Conservation (phyloP, 2,797 vertebrate genomes). For the Thamnophis elegans region DNA sequence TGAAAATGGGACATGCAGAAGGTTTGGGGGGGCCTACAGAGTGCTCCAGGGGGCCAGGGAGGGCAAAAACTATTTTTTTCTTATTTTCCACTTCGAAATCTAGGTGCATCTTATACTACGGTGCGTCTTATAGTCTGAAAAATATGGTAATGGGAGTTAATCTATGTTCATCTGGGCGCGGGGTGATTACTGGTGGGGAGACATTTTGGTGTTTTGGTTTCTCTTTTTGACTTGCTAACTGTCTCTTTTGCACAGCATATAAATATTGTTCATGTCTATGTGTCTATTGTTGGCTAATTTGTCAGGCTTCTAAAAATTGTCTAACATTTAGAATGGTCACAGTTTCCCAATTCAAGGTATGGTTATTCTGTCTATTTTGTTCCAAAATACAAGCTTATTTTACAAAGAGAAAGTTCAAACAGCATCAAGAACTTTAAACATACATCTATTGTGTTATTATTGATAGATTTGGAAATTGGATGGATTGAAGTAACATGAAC, state of each 20-base stretch:
- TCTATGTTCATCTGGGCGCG: neutral
- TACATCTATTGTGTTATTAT: neutral
- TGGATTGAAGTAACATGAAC: neutral
- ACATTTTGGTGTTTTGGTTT: neutral
- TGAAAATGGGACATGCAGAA: too few relatives aligned
- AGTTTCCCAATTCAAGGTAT: neutral
- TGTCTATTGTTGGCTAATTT: neutral
- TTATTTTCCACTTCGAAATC: too few relatives aligned
- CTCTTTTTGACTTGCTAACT: neutral
- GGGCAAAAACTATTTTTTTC: too few relatives aligned
- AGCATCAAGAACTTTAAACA: neutral
- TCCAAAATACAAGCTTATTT: neutral
- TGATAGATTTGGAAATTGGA: neutral
- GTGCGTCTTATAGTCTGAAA: too few relatives aligned
- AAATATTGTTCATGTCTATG: neutral
- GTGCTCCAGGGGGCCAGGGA: too few relatives aligned
- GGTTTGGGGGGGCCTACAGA: too few relatives aligned
- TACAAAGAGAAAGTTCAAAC: neutral
- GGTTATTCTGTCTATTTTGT: neutral
- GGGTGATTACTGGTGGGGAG: neutral
- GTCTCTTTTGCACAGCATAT: neutral
- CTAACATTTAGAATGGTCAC: neutral
- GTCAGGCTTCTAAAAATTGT: neutral
- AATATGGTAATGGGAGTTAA: neutral
- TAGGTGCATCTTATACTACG: too few relatives aligned